These are phyloP conservation scores for Melieria omissa DNA, from an alignment of 2,888 invertebrate genomes.

Conservation along the genomic window DNA sequence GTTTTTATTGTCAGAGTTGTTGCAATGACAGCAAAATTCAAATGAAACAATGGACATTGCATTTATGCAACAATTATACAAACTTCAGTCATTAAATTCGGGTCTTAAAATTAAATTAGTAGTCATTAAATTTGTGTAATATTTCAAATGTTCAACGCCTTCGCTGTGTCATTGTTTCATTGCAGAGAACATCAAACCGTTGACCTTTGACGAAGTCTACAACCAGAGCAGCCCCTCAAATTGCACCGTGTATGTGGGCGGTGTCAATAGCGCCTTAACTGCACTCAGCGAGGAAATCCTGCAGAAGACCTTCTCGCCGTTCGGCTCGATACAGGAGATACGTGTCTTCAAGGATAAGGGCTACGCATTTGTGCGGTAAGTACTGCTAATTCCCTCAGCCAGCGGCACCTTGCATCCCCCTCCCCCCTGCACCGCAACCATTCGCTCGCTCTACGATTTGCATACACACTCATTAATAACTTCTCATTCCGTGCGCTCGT, in stretches of 20 bases:
- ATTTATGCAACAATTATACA: too few species aligned
- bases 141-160: too few species aligned
- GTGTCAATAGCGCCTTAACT: conserved; percentile 74
- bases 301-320: conserved; percentile 95
- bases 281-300: conserved; percentile 96
- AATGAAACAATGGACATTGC: too few species aligned
- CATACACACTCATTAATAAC: neutral
- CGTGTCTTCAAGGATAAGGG: conserved; percentile 99
- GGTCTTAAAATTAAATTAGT: too few species aligned
- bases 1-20: too few species aligned
- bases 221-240: conserved; percentile 98
- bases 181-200: conserved; percentile 88
- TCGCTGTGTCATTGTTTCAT: conserved; percentile 45
- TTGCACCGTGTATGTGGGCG: conserved; percentile 99
- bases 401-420: too few species aligned
- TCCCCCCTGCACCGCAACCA: neutral
- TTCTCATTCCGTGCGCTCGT: neutral
- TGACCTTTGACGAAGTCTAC: conserved; percentile 98
- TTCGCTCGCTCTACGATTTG: neutral
- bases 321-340: conserved; percentile 97
- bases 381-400: neutral
- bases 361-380: conserved; percentile 92
- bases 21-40: too few species aligned
- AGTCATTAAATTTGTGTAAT: too few species aligned
- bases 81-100: too few species aligned